These are phyloP conservation scores for Phenganax subtilis DNA, from an alignment of 92 coral and sea anemone species.

Conservation along the genomic window DNA sequence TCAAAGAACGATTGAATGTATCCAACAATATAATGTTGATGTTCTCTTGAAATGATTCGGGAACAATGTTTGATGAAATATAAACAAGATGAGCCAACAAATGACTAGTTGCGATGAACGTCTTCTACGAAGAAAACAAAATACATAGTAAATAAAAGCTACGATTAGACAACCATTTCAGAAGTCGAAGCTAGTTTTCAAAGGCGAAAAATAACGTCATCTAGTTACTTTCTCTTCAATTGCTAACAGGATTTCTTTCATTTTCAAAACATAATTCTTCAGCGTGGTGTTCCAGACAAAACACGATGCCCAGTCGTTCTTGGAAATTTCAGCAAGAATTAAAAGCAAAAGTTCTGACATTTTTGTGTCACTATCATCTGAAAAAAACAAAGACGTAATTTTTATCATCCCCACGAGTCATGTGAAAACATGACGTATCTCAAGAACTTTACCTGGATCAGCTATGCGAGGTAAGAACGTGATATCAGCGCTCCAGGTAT, in stretches of 20 bases:
- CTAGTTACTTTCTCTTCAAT: constrained; percentile 12
- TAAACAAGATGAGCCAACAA: constrained; percentile 14
- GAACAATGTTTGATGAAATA: constrained; percentile 6
- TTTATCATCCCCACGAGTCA: neutral
- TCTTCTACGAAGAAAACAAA: neutral
- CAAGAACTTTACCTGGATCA: neutral
- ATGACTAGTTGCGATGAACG: constrained; percentile 9
- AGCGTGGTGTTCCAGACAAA: constrained; percentile 22
- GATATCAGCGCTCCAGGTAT: constrained; percentile 12
- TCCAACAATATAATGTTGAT: constrained; percentile 30
- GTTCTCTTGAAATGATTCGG: constrained; percentile 21
- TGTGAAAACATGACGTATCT: neutral
- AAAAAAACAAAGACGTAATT: neutral
- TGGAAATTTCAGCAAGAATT: constrained; percentile 11
- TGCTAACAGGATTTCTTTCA: constrained; percentile 18
- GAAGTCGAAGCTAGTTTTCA: no score
- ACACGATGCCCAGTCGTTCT: constrained; percentile 9
- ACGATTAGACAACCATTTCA: no score
- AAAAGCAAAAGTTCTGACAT: constrained; percentile 22
- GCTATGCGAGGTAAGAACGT: constrained; percentile 2
- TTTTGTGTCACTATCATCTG: neutral
- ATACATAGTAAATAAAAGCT: neutral
- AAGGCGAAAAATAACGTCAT: neutral
- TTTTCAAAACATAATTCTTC: constrained; percentile 27
- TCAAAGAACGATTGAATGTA: neutral